Base-by-base conservation (phyloP, 2,113 vertebrate genomes). In the Peucedramus taeniatus region DNA sequence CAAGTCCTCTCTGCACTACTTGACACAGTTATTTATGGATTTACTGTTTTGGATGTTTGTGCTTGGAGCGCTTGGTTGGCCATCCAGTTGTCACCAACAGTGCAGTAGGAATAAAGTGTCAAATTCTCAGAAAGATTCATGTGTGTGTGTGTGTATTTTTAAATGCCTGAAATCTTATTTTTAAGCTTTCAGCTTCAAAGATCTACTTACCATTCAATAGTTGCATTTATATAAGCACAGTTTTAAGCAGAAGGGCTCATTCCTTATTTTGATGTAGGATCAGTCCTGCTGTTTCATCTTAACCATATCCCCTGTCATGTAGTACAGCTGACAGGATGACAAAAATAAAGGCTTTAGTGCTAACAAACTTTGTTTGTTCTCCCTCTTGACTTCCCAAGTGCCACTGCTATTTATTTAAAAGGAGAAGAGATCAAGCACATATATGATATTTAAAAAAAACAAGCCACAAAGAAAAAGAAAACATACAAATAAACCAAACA, bases 191-290 rank as follows among this genome's bases (percentile, higher is more conserved):
- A 57, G 11, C 59, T 85, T 91, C 83, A 69, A 85, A 87, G 57
- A 83, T 64, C 28, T 49, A 76, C n/a, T 76, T 83, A 61, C 27
- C 6, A 12, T 93, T 90, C 61, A 49, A 23, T 45, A n/a, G 20
- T 9, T 92, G 28, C 22, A 57, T 90, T 83, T 16, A 40, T 33
- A 50, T 11, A 5, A 90, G 18, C 40, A 78, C 19, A 69, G 35
- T 78, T 74, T 87, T 71, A 94, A 71, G 60, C 30, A 78, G 60
- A 88, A 69, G 30, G 39, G 35, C 83, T 93, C 19, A 75, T 90
- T 86, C 68, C n/a, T 77, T 77, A 51, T 94, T 96, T 81, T 94
- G 89, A 75, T 74, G 42, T 78, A 50, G 63, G 68, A 65, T 92
- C 87, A 81, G 57, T 75, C 78, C n/a, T 61, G 33, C 49, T 87